Evolutionary conservation across 2,888 invertebrate species (phyloP).

Genomic region (Phania funesta): DNA sequence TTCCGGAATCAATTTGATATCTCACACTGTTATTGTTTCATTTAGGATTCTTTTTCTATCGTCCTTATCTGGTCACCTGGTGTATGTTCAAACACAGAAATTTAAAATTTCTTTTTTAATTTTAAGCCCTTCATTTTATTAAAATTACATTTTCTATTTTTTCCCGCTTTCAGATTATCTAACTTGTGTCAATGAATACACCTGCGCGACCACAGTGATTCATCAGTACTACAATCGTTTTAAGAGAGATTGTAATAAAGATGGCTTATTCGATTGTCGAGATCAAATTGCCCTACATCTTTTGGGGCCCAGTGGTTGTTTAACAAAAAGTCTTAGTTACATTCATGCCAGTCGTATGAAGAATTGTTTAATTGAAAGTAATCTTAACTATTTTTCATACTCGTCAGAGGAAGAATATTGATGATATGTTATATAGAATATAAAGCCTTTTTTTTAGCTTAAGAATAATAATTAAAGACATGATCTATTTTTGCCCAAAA

Average conservation of each 20-base stretch:
- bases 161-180: conserved; percentile 71
- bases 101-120: too few relatives aligned
- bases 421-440: neutral
- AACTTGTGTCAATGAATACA: conserved; percentile 71
- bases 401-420: conserved; percentile 10
- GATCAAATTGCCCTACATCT: conserved; percentile 75
- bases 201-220: conserved; percentile 72
- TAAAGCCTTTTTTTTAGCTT: neutral
- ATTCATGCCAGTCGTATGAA: conserved; percentile 45
- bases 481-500: too few relatives aligned
- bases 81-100: too few relatives aligned
- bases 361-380: conserved; percentile 38
- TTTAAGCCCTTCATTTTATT: neutral
- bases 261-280: conserved; percentile 74
- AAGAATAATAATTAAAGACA: too few relatives aligned
- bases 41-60: too few relatives aligned
- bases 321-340: conserved; percentile 10
- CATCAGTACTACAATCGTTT: conserved; percentile 69
- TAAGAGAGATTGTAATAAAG: conserved; percentile 73
- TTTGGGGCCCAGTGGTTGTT: conserved; percentile 73
- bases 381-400: conserved; percentile 13
- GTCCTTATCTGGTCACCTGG: too few relatives aligned
- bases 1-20: too few relatives aligned
- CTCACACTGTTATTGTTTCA: too few relatives aligned
- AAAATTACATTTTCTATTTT: neutral